A percentile compares a stretch with the other conserved stretches of the same genome.
These are phyloP conservation scores for Troides aeacus DNA, from an alignment of 2,888 invertebrate genomes.

Conservation along the genomic window DNA sequence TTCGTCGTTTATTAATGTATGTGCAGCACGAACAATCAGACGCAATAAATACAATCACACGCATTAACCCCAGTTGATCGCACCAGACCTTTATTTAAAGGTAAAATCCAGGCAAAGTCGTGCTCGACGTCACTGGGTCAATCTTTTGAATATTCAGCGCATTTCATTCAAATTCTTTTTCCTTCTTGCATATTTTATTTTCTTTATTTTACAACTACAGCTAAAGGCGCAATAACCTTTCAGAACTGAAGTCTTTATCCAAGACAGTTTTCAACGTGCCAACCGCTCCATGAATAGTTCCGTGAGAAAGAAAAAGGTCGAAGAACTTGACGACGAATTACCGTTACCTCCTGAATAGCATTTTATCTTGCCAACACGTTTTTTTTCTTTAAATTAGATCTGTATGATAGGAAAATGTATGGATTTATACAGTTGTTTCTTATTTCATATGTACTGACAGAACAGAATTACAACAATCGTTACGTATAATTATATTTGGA, in stretches of 20 bases:
- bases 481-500: no score
- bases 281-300: slow-evolving; percentile 47
- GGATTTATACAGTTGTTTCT: not conserved
- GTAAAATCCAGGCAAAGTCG: slow-evolving; percentile 23
- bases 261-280: slow-evolving; percentile 50
- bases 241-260: slow-evolving; percentile 37
- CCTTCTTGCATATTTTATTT: slow-evolving; percentile 42
- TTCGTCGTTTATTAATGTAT: not conserved
- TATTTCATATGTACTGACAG: not conserved
- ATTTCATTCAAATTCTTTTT: slow-evolving; percentile 56
- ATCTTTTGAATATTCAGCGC: slow-evolving; percentile 57
- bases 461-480: no score
- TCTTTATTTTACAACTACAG: slow-evolving; percentile 7
- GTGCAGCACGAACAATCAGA: not conserved
- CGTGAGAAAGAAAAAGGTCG: slow-evolving; percentile 54
- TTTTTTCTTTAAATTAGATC: not conserved
- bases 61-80: slow-evolving; percentile 17
- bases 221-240: slow-evolving; percentile 16
- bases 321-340: slow-evolving; percentile 68
- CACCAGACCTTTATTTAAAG: slow-evolving; percentile 21
- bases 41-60: not conserved
- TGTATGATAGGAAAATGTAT: not conserved
- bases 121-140: slow-evolving; percentile 45
- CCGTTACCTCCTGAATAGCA: slow-evolving; percentile 69
- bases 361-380: not conserved